Evolutionary conservation across 2,797 vertebrate genomes (phyloP).

Genomic region (Setipinna tenuifilis): DNA sequence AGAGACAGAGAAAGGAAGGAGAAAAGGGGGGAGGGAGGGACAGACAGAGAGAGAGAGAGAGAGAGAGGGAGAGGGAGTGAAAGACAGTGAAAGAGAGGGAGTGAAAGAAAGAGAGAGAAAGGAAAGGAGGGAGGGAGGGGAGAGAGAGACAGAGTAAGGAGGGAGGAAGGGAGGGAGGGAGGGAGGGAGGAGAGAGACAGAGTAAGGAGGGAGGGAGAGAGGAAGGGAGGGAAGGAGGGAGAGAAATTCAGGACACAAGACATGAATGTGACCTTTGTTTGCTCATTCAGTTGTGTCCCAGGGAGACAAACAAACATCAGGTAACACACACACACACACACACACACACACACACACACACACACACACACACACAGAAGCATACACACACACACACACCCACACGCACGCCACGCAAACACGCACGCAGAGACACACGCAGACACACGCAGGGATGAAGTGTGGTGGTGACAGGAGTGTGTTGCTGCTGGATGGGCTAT

Average conservation of each 20-base stretch:
- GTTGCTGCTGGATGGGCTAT: not conserved
- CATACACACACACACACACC: not conserved
- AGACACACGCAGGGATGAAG: not conserved
- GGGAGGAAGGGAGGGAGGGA: not conserved
- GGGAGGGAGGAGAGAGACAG: not conserved
- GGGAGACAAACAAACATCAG: constrained; percentile 12
- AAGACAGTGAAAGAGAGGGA: not conserved
- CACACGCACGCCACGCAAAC: not conserved
- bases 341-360: not conserved
- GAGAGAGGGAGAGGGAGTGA: too few relatives aligned
- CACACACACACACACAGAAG: constrained; percentile 21
- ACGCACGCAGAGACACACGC: not conserved
- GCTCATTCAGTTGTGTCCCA: not conserved
- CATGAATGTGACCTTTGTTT: constrained; percentile 20
- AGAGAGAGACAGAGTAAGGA: not conserved
- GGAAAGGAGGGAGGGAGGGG: not conserved
- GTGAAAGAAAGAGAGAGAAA: not conserved
- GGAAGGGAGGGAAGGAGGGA: not conserved
- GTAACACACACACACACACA: not conserved
- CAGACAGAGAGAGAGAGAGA: not conserved
- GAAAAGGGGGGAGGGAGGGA: not conserved
- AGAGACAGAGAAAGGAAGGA: too few relatives aligned
- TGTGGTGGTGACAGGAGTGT: not conserved
- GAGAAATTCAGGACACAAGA: constrained; percentile 11
- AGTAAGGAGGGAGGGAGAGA: not conserved